Conservation (phyloP, 1,140 invertebrate genomes). For the Drosophila ercepeae region DNA sequence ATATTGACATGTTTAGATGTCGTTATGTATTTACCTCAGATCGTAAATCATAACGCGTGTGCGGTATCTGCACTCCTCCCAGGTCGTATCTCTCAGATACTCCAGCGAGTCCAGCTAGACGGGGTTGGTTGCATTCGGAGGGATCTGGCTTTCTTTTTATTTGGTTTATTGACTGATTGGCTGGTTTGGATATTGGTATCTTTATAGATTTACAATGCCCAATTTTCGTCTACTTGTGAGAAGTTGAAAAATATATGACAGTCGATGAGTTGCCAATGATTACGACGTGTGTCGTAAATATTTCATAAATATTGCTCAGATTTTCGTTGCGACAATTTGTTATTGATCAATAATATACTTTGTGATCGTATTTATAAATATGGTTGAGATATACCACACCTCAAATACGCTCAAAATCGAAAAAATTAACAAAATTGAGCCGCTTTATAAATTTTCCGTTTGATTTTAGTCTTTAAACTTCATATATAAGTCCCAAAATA, state of each 20-base stretch:
- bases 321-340: constrained; percentile 81
- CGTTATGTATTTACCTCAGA: constrained; percentile 77
- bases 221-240: constrained; percentile 81
- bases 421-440: too few species aligned
- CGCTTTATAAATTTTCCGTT: too few species aligned
- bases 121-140: constrained; percentile 1
- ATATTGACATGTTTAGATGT: constrained; percentile 82
- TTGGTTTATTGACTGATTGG: constrained; percentile 23
- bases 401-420: constrained; percentile 46
- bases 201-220: constrained; percentile 79
- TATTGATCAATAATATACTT: constrained; percentile 73
- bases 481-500: background rate
- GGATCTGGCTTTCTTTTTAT: constrained; percentile 32
- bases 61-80: constrained; percentile 14
- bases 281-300: constrained; percentile 78
- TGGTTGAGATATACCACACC: background rate
- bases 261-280: constrained; percentile 76
- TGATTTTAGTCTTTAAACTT: background rate
- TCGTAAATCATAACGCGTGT: constrained; percentile 80
- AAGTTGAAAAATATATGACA: constrained; percentile 78
- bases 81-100: constrained; percentile 57
- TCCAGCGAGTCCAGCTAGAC: background rate
- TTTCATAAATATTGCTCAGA: constrained; percentile 82
- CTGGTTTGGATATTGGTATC: constrained; percentile 66
- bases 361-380: constrained; percentile 11